Evolutionary conservation across 2,113 vertebrate genomes (phyloP), one percentile per base, ranked within the genome.

Genomic region (Phocoena phocoena): DNA sequence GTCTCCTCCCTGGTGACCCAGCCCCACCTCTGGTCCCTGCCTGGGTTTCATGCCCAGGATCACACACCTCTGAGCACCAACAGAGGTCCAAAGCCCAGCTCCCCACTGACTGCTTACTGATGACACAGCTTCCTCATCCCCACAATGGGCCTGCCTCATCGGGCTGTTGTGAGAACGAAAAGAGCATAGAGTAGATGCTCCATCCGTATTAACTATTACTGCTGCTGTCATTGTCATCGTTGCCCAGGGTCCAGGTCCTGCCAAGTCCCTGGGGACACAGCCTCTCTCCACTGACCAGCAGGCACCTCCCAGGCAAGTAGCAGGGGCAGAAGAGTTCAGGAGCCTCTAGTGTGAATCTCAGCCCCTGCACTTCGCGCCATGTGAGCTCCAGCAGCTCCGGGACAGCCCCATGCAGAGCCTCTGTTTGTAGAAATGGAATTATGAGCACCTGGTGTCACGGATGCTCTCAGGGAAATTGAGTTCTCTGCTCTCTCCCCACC

Each of bases 371-470:
- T 1, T 5, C 70, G 70, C 53, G 21, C 15, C 5, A 0, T 0
- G 26, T 28, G 53, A 36, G 44, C 3, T 4, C 76, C 15, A 3
- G 25, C 10, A 3, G 67, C 41, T 36, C 44, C 5, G 53, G 21
- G 65, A 9, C 25, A 2, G 86, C 47, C 4, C 44, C 58, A 9
- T 28, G 7, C 81, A 1, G 2, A 33, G 50, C 58, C 53, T 55
- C 84, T 26, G 50, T 33, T 20, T 50, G 8, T 31, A 76, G 73
- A 13, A 7, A 20, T 4, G 20, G 53, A 26, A 15, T n/a, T 11
- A 1, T 0, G 17, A 68, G 73, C 18, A 2, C 33, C 55, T 8
- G 23, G 68, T 0, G 0, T 36, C 8, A 0, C 2, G 6, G n/a
- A 17, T 1, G 3, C 3, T 28, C 53, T 76, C 41, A 1, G 60